phyloP scores from a whole-genome alignment of 2,797 vertebrate genomes.

The Coccyzus lansbergi region DNA sequence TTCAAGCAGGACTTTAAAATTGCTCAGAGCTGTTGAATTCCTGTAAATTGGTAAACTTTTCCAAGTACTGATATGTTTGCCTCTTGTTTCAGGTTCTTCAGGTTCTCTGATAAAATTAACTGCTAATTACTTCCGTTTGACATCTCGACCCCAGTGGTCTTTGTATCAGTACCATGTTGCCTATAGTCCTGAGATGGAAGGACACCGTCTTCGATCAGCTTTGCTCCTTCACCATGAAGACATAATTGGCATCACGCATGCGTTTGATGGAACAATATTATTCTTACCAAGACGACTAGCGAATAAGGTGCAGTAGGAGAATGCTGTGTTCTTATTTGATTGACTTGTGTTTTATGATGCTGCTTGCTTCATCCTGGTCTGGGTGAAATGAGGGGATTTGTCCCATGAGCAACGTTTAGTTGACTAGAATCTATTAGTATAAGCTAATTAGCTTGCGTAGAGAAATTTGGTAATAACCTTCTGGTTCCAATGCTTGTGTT shows the following conservation, averaged over 20 bases:
- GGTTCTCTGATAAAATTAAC: constrained; percentile 81
- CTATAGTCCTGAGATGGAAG: constrained; percentile 90
- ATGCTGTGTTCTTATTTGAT: fast-evolving
- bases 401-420: not conserved
- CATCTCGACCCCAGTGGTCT: constrained; percentile 90
- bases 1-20: not conserved
- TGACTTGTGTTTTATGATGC: not conserved
- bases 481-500: not conserved
- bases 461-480: not conserved
- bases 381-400: not conserved
- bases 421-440: not conserved
- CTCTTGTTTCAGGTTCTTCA: constrained; percentile 77
- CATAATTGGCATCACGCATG: constrained; percentile 82
- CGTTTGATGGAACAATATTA: constrained; percentile 88
- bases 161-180: constrained; percentile 93
- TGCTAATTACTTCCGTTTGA: constrained; percentile 88
- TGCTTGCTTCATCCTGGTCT: not conserved
- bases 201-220: constrained; percentile 84
- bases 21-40: not conserved
- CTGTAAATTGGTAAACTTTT: not conserved
- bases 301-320: constrained; percentile 73
- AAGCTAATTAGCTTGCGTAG: not conserved
- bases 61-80: not conserved
- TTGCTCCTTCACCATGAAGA: constrained; percentile 91
- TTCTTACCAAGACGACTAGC: constrained; percentile 86